A percentile compares a stretch with the other conserved stretches of the same genome.
Evolutionary conservation across 2,113 vertebrate species (phyloP).

Genomic region (Protobothrops flavoviridis): DNA sequence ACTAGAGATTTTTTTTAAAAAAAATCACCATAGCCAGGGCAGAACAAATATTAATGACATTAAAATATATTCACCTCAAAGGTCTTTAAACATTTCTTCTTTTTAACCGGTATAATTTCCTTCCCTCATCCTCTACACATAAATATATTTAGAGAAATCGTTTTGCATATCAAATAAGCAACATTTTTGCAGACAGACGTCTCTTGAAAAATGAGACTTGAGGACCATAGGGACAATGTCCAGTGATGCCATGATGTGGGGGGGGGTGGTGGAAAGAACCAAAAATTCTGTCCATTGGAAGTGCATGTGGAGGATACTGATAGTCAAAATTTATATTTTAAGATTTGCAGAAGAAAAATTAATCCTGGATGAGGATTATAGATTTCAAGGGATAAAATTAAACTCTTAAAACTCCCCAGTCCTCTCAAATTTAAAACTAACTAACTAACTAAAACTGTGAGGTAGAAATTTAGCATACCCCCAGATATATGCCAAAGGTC

Average conservation of each 20-base stretch:
- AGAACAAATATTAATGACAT: slow-evolving; percentile 58
- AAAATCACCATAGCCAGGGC: slow-evolving; percentile 40
- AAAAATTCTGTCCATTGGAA: background rate
- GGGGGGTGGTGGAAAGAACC: background rate
- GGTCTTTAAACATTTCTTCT: background rate
- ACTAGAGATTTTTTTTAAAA: slow-evolving; percentile 19
- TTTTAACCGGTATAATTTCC: slow-evolving; percentile 19
- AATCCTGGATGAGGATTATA: background rate
- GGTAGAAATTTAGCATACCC: background rate
- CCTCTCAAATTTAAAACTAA: background rate
- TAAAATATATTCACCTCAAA: slow-evolving; percentile 30
- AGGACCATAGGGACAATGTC: background rate
- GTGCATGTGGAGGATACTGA: background rate
- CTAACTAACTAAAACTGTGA: background rate
- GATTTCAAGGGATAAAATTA: background rate
- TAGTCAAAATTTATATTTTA: background rate
- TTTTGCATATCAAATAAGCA: background rate
- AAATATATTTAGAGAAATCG: background rate
- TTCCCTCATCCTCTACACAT: slow-evolving; percentile 23
- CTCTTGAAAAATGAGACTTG: background rate
- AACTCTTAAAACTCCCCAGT: background rate
- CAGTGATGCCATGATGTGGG: background rate
- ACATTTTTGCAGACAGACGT: background rate
- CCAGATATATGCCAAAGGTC: background rate
- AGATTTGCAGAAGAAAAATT: background rate